phyloP scores from a whole-genome alignment of 1,140 invertebrate species.

The Pseudomyrmex concolor region DNA sequence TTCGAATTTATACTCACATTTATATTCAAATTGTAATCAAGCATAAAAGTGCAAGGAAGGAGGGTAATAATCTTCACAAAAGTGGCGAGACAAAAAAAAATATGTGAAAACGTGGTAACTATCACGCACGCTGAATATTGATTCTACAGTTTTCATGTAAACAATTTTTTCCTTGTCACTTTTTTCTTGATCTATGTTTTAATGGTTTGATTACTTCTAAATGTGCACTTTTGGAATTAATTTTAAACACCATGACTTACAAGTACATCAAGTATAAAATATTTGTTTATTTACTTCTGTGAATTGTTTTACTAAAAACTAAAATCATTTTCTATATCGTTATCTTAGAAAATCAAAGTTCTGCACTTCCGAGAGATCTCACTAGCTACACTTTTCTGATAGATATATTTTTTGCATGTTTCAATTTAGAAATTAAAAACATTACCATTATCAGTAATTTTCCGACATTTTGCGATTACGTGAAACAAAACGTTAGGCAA shows the following conservation, averaged over 20 bases:
- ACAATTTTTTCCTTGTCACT: background rate
- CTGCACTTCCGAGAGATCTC: background rate
- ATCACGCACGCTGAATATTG: background rate
- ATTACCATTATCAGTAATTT: conserved; percentile 5
- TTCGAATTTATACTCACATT: conserved; percentile 61
- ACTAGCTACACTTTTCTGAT: background rate
- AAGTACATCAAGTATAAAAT: background rate
- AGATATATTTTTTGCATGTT: background rate
- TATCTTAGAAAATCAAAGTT: background rate
- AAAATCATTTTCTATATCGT: background rate
- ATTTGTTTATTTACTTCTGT: background rate
- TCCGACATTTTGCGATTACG: conserved; percentile 21
- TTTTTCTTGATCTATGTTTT: too few species aligned
- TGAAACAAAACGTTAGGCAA: background rate
- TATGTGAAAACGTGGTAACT: background rate
- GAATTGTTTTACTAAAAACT: background rate
- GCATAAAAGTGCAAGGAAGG: background rate
- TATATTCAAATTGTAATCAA: conserved; percentile 22
- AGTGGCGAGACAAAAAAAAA: background rate
- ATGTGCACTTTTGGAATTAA: too few species aligned
- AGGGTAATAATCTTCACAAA: background rate
- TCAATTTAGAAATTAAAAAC: background rate
- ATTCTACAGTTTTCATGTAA: background rate
- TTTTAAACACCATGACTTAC: background rate
- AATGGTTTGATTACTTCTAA: too few species aligned